phyloP scores from a whole-genome alignment of 2,888 invertebrate species.

The Cryptocheilus praepositus region DNA sequence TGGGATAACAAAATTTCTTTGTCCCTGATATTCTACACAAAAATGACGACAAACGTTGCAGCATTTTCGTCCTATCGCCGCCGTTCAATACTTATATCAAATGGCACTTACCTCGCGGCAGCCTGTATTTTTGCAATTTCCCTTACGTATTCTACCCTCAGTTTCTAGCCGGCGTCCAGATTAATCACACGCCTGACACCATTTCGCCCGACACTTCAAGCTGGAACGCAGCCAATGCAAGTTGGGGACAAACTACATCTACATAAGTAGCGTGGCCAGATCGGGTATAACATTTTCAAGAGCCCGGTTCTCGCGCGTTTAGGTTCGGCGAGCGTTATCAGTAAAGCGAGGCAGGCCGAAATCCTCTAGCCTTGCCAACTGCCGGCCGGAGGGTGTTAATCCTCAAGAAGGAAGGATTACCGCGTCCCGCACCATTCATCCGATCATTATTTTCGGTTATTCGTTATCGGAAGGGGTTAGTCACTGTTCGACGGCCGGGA shows the following conservation, averaged over 20 bases:
- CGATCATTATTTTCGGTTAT: slow-evolving; percentile 19
- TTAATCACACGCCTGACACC: too few species aligned
- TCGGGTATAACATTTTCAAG: neutral
- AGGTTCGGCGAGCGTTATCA: slow-evolving; percentile 1
- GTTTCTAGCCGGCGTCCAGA: too few species aligned
- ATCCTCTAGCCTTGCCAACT: slow-evolving; percentile 12
- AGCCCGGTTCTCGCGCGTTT: slow-evolving; percentile 2
- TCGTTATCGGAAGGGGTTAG: slow-evolving; percentile 9
- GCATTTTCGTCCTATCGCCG: too few species aligned
- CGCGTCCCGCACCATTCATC: slow-evolving; percentile 18
- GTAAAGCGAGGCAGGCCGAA: slow-evolving; percentile 14
- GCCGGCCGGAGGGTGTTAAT: slow-evolving; percentile 18
- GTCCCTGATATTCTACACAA: too few species aligned
- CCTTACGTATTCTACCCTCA: too few species aligned
- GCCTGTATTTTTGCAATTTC: too few species aligned
- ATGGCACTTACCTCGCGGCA: too few species aligned
- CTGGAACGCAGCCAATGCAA: neutral
- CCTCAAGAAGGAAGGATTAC: slow-evolving; percentile 20
- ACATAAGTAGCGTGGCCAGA: neutral
- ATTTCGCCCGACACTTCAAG: too few species aligned
- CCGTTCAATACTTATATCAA: too few species aligned
- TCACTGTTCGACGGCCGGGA: too few species aligned
- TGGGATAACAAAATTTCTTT: too few species aligned
- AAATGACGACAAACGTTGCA: too few species aligned
- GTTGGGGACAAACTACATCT: slow-evolving; percentile 2